Base-by-base conservation (phyloP, 2,888 invertebrate genomes). In the Chalcosyrphus nemorum region DNA sequence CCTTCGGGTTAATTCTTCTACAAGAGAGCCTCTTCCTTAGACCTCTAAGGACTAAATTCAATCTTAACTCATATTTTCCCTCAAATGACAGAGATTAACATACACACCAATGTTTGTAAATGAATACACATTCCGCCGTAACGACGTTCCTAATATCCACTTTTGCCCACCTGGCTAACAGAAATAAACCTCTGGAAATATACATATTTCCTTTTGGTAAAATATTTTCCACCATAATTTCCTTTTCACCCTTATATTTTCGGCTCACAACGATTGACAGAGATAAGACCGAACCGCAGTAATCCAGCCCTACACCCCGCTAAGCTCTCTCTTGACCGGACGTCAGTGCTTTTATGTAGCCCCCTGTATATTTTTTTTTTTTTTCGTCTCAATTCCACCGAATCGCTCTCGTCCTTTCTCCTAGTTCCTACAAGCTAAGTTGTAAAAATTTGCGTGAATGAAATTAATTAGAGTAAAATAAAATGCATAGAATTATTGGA, bases 401-500 rank as follows among this genome's bases (percentile, higher is more conserved):
- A 13, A 11, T 57, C 35, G 59, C 47, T 24, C 43, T 47, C 47
- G 15, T 32, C 15, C 57, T 45, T 45, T n/a, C 27, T 54, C 7
- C 9, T 1, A 9, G 2, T 9, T 29, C 15, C 27, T 66, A 52
- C n/a, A n/a, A 27, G 74, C 27, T 56, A 32, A 74, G 65, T 74
- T 80, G 32, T 66, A 70, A 81, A 81, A 81, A n/a, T 76, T 81
- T 76, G 81, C 81, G 81, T 81, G 81, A 71, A 81, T 76, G 70
- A 76, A 81, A 76, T 76, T 81, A 76, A 76, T 81, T 81, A 81
- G 81, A 80, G 66, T 56, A 43, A 66, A 80, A 66, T 29, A 61
- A 70, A 77, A 77, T 77, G 76, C 76, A 68, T 45, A 54, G 47
- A 43, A 32, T 15, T 9, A 7, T 32, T 65, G 65, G 65, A 4